Evolutionary conservation across 2,797 vertebrate genomes (phyloP), one percentile per base, ranked within the genome.

Genomic region (Buphagus erythrorhynchus): DNA sequence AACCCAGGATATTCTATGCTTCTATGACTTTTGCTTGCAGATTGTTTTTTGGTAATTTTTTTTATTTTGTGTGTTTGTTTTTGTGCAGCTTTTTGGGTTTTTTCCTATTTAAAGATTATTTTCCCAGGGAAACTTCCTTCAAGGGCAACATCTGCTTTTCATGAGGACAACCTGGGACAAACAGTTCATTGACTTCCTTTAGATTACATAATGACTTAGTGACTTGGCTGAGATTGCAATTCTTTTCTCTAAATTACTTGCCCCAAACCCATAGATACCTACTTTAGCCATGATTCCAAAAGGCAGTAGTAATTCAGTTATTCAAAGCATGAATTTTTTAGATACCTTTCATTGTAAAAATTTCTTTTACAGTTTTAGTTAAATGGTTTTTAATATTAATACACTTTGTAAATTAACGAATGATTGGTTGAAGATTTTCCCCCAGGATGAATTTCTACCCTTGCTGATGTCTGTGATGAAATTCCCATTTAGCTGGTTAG

Each of bases 81-180:
- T 63, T 46, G 7, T 65, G 31, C 17, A 33, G 28, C 17, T 59
- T 33, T 84, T 59, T 2, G 18, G 2, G 2, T 4, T 33, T 38
- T 49, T 88, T 25, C 45, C 38, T 66, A 24, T 55, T 92, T 16
- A 54, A 92, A 85, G 55, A 54, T 33, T 51, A 55, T 78, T 96
- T 97, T 97, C 96, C 90, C 88, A 90, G 74, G 81, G 80, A 91
- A 92, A 35, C 26, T 82, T 88, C 92, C 46, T 91, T 86, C 40
- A 90, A 90, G 84, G 69, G 38, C 46, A 91, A 79, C 93, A 94
- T 96, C 86, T 96, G 93, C 87, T 96, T 95, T 93, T 73, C 85
- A 49, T 74, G 72, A 93, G 52, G 45, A 45, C 4, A 3, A 95
- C 92, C 73, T 92, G 83, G 91, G 73, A 87, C 88, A 94, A 77